Evolutionary conservation across 2,113 vertebrate species (phyloP).

Genomic region (Vicugna pacos): DNA sequence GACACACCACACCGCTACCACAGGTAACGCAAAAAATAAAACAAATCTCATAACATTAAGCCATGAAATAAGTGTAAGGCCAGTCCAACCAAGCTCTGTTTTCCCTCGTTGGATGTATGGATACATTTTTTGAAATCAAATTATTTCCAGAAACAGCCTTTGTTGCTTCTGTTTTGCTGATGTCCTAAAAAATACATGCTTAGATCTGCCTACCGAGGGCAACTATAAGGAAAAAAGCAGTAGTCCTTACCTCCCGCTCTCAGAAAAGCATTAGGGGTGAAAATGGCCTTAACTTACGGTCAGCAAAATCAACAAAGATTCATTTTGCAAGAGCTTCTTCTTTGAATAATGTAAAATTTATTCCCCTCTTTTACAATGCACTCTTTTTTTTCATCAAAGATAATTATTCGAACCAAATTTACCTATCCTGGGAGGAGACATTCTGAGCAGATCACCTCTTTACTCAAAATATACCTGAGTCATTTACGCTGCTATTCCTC

Average conservation of each 20-base stretch:
- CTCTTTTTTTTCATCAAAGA: not conserved
- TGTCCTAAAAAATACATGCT: not conserved
- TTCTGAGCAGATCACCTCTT: not conserved
- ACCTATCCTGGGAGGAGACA: not conserved
- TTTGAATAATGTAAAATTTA: not conserved
- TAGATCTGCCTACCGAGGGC: not conserved
- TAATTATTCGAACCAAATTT: not conserved
- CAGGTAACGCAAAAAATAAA: rapidly evolving
- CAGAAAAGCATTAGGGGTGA: not conserved
- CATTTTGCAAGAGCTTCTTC: not conserved
- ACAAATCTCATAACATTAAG: no score
- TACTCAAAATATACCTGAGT: slow-evolving; percentile 91
- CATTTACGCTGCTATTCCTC: slow-evolving; percentile 92
- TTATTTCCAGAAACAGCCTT: not conserved
- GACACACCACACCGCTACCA: not conserved
- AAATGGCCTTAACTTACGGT: rapidly evolving
- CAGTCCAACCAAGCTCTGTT: not conserved
- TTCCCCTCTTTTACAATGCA: not conserved
- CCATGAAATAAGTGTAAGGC: not conserved
- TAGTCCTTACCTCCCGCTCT: not conserved
- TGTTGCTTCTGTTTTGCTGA: not conserved
- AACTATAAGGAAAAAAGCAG: not conserved
- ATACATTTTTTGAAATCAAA: not conserved
- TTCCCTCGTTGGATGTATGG: not conserved
- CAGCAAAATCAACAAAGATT: not conserved